Base-by-base conservation (phyloP, 2,888 invertebrate species). In the Pimpla rufipes region DNA sequence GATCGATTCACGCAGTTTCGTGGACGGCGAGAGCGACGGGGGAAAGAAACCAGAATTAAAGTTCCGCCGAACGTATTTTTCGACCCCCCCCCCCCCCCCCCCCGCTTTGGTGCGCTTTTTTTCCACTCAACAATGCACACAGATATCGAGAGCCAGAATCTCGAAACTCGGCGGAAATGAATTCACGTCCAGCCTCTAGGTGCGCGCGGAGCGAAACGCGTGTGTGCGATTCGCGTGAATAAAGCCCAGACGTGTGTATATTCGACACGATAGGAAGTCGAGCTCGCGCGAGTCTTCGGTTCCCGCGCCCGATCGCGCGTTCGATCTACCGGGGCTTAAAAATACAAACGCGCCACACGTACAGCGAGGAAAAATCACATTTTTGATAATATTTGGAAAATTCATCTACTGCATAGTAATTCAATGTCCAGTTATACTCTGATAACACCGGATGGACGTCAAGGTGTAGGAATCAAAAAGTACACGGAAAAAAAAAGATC, bases 101-200 rank as follows among this genome's bases (percentile, higher is more conserved):
- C 29, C 3, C 29, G 29, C 29, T 2, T 2, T 29, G 29, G 29
- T 11, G 16, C n/a, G 42, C 21, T 47, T 67, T 68, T 47, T 62
- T 74, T 21, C 57, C 67, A 21, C 50, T 57, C 59, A 16, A 68
- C 73, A 66, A 23, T 73, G 55, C 68, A 73, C 59, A 59, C 59
- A 74, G 76, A 78, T 79, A 78, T 84, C 80, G 76, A 10, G 79
- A 64, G 64, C 52, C 68, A 42, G 66, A 74, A 84, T 84, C 84
- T 84, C 66, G 68, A 71, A 84, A 81, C 77, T 55, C 74, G 52
- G 35, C 80, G 77, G 84, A 84, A 84, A 81, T 84, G 81, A 68
- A 78, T 74, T 78, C 66, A 68, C 76, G 81, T 73, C 62, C 52
- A 55, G 59, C 40, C 55, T 21, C 66, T 47, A 52, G 59, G 59